Evolutionary conservation across 2,888 invertebrate species (phyloP), one percentile per base, ranked within the genome.

Genomic region (Heteromyza rotundicornis): DNA sequence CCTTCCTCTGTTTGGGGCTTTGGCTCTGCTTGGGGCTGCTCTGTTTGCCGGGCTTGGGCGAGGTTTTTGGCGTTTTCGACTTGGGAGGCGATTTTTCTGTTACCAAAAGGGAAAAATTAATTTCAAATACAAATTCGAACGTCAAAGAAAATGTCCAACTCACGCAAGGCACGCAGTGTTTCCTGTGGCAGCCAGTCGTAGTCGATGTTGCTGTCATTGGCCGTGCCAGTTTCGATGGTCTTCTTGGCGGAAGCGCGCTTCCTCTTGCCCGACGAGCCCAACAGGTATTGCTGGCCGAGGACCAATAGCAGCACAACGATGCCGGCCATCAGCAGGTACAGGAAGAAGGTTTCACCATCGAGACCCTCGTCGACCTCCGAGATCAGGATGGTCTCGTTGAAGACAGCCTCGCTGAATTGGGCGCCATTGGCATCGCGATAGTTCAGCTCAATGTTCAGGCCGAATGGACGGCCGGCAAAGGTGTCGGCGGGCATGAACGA

Each of bases 131-230:
- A 17, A 52, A 47, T n/a, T n/a, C n/a, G n/a, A 27, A 8, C 3
- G 24, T 2, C 24, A 14, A 23, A 27, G 24, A 1, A 14, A 14
- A 8, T 27, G 22, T n/a, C n/a, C 23, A 35, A 70, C 93, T 89
- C 86, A 95, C 94, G 94, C 70, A 94, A 86, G 81, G 88, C 89
- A 72, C 91, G 90, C 57, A 95, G 87, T 66, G 93, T 92, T 84
- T 96, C 94, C 78, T 92, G 91, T 44, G 99, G 98, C 78, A 99
- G 86, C 99, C 99, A 99, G 74, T 99, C 98, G 79, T 95, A 98
- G 84, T 99, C 98, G 2, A 99, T 95, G 83, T 96, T 95, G 74
- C 92, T 89, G 63, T 90, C 91, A 76, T 90, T 92, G 64, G 89
- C 88, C 0, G 98, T 98, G 66, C 98, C 98, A 72, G 94, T 92